A percentile compares a stretch with the other conserved stretches of the same genome.
Evolutionary conservation across 2,797 vertebrate genomes (phyloP).

Genomic region (Spheniscus humboldti): DNA sequence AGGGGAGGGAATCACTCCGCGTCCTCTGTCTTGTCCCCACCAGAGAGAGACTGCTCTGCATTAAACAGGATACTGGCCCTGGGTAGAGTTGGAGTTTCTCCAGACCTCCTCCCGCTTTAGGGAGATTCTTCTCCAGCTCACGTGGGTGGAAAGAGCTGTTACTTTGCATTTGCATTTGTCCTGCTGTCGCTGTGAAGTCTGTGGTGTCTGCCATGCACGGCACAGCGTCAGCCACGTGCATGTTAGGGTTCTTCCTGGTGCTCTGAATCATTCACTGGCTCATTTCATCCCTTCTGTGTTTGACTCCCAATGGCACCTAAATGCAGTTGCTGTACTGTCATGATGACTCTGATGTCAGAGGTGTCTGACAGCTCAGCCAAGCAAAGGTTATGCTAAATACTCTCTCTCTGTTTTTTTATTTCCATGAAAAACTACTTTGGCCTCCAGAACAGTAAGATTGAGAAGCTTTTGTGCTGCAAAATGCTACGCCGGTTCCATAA

Average conservation of each 20-base stretch:
- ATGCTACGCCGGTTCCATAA: background rate
- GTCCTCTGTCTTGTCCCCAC: background rate
- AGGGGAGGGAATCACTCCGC: background rate
- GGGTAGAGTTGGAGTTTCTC: background rate
- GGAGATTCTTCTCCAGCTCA: background rate
- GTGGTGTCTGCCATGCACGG: background rate
- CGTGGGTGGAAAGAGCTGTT: background rate
- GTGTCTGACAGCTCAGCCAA: background rate
- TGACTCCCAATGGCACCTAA: background rate
- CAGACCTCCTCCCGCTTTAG: background rate
- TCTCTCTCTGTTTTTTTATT: background rate
- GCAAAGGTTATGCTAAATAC: background rate
- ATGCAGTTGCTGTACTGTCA: too few relatives aligned
- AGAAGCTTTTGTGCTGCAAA: background rate
- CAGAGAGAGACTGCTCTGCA: background rate
- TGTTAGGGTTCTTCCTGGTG: too few relatives aligned
- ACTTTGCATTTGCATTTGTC: background rate
- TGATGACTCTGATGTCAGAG: background rate
- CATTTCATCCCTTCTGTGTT: background rate
- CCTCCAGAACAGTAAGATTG: background rate
- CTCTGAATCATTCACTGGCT: background rate
- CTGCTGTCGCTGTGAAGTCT: background rate
- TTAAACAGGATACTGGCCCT: background rate
- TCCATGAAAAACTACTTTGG: background rate
- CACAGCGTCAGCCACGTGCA: fast-evolving